Percentiles rank a stretch among this genome's conserved stretches.
Conservation (phyloP, 2,888 invertebrate species). For the Colostygia pectinataria region DNA sequence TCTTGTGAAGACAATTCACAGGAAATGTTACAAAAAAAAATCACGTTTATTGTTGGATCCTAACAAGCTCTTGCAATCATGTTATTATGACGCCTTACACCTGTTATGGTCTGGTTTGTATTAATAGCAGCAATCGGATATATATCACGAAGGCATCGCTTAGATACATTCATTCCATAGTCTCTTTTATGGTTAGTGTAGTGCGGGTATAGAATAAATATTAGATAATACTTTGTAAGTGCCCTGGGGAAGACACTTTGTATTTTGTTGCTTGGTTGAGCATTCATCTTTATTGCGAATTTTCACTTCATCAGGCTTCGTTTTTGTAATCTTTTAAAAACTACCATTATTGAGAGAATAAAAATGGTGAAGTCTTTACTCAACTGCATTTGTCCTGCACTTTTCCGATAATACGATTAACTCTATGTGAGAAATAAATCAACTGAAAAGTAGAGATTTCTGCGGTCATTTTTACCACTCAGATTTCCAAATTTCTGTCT, state of each 20-base stretch:
- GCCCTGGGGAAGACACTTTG: conserved; percentile 5
- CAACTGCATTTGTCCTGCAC: background rate
- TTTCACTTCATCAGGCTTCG: conserved; percentile 13
- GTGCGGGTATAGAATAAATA: conserved; percentile 4
- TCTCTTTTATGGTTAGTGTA: conserved; percentile 13
- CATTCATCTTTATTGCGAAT: conserved; percentile 12
- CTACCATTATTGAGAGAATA: background rate
- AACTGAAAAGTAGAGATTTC: too few relatives aligned
- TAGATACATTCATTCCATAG: too few relatives aligned
- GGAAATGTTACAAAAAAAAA: too few relatives aligned
- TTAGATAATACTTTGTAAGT: conserved; percentile 5
- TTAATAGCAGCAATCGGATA: conserved; percentile 16
- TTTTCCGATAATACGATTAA: too few relatives aligned
- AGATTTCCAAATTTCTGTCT: background rate
- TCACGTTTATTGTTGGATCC: too few relatives aligned
- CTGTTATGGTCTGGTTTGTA: conserved; percentile 39
- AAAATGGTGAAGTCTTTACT: background rate
- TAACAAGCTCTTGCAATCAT: conserved; percentile 48
- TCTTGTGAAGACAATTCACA: too few relatives aligned
- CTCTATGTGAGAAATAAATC: too few relatives aligned
- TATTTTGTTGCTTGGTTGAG: conserved; percentile 9
- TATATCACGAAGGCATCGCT: conserved; percentile 16
- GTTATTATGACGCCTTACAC: conserved; percentile 49
- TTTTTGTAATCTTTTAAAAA: conserved; percentile 6
- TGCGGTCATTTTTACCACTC: too few relatives aligned